Evolutionary conservation across 2,797 vertebrate species (phyloP).

Genomic region (Rachycentron canadum): DNA sequence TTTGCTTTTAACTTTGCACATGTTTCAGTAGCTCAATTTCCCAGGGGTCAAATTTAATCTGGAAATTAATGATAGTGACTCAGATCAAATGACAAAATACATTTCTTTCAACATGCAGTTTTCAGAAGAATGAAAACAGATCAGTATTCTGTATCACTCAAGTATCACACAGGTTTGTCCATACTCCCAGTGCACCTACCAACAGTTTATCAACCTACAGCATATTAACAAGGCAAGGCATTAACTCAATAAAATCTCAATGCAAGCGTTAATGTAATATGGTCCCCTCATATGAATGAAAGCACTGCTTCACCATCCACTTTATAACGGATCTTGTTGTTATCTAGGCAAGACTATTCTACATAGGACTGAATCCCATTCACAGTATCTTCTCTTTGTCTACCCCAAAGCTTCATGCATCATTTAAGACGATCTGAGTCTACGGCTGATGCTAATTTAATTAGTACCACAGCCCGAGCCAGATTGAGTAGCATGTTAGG

Average conservation of each 20-base stretch:
- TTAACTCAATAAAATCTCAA: neutral
- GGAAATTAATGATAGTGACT: neutral
- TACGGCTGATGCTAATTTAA: slow-evolving; percentile 31
- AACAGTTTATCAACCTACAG: slow-evolving; percentile 35
- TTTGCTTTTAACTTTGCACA: neutral
- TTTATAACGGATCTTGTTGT: slow-evolving; percentile 5
- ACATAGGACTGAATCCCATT: slow-evolving; percentile 21
- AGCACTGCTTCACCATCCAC: slow-evolving; percentile 12
- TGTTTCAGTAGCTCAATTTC: slow-evolving; percentile 12
- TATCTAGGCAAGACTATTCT: slow-evolving; percentile 1
- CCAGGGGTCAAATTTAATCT: slow-evolving; percentile 10
- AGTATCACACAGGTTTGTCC: neutral
- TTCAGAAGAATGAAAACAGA: slow-evolving; percentile 9
- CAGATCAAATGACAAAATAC: slow-evolving; percentile 19
- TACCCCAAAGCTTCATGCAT: slow-evolving; percentile 37
- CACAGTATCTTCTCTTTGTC: slow-evolving; percentile 42
- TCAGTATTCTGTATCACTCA: slow-evolving; percentile 2
- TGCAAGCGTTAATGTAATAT: slow-evolving; percentile 3
- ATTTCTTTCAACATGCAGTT: slow-evolving; percentile 12
- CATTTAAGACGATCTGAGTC: slow-evolving; percentile 43
- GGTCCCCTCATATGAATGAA: neutral
- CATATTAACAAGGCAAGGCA: slow-evolving; percentile 8
- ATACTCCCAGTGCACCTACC: slow-evolving; percentile 37
- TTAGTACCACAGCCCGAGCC: slow-evolving; percentile 14
- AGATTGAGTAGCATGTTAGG: slow-evolving; percentile 5